Percentiles rank a stretch among this genome's conserved stretches.
phyloP scores from a whole-genome alignment of 1,140 invertebrate species.

The Amphibalanus amphitrite region DNA sequence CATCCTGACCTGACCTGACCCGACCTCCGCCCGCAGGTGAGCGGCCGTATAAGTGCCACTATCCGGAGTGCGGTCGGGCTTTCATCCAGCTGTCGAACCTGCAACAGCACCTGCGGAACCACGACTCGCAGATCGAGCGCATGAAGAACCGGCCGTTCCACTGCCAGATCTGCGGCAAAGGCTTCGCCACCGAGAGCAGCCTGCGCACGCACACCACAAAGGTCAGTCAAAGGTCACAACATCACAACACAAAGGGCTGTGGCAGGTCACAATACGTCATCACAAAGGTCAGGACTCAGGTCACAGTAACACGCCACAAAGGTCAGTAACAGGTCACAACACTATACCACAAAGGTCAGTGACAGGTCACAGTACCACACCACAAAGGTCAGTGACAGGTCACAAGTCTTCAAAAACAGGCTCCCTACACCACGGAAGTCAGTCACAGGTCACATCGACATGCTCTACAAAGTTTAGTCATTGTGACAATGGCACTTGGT shows the following conservation, averaged over 20 bases:
- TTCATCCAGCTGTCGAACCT: conserved; percentile 96
- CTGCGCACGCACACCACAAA: conserved; percentile 87
- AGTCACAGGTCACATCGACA: too few species aligned
- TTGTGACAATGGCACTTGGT: too few species aligned
- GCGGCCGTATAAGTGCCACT: conserved; percentile 88
- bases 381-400: too few species aligned
- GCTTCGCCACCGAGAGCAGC: conserved; percentile 88
- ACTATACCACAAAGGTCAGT: too few species aligned
- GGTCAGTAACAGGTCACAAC: too few species aligned
- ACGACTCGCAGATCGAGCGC: conserved; percentile 85
- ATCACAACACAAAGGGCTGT: not conserved
- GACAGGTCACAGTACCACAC: too few species aligned
- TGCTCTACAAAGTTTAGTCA: too few species aligned
- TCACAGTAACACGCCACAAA: too few species aligned
- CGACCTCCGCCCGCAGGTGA: conserved; percentile 55
- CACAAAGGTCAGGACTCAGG: too few species aligned
- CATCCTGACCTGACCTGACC: conserved; percentile 12
- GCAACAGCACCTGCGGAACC: conserved; percentile 88
- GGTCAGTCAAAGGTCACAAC: conserved; percentile 37
- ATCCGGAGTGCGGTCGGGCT: conserved; percentile 82
- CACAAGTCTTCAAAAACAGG: too few species aligned
- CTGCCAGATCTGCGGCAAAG: conserved; percentile 89
- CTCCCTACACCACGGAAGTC: too few species aligned
- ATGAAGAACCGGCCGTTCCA: conserved; percentile 88
- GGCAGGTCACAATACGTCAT: not conserved